Evolutionary conservation across 2,797 vertebrate species (phyloP), one percentile per base, ranked within the genome.

Genomic region (Micromesistius poutassou): DNA sequence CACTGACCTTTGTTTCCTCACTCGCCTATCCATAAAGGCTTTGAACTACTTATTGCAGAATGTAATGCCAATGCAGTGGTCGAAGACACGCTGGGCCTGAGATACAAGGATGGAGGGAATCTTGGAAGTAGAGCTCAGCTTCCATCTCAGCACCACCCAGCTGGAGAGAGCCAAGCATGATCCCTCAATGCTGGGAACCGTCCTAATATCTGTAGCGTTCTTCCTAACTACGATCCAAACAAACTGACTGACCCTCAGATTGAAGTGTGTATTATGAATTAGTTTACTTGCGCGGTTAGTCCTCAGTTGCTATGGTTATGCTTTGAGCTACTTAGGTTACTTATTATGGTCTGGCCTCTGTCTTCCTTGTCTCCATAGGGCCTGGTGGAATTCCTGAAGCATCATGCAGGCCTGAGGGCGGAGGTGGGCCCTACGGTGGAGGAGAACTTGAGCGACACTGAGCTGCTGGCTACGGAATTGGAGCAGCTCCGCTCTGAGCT

Each of bases 401-500:
- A 87, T 77, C 90, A 81, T 0, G 19, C 91, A 81, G 46, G 76
- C 80, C 79, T 84, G n/a, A 77, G 55, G n/a, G 55, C 55, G 55
- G 55, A 66, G 71, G 19, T 91, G 82, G 42, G 77, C 80, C 79
- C 83, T 19, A 77, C 93, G 35, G 85, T 31, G 22, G 87, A 88
- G 75, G 92, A 87, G 71, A 91, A 87, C 77, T 77, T 36, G 35
- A 74, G 74, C 42, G 91, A 93, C 0, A 78, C 33, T 0, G 80
- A 78, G 6, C 82, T 83, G 35, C 77, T 86, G 46, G 75, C 70
- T 35, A 85, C 91, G 79, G 84, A 93, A 40, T 88, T 94, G 85
- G 89, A 74, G 78, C 92, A 94, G 82, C 87, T 94, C 33, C 72
- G 82, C 75, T 73, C 86, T 1, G 94, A 94, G 79, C 85, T 95